A percentile compares a stretch with the other conserved stretches of the same genome.
Conservation (phyloP, 2,797 vertebrate species). For the Taeniopygia guttata region DNA sequence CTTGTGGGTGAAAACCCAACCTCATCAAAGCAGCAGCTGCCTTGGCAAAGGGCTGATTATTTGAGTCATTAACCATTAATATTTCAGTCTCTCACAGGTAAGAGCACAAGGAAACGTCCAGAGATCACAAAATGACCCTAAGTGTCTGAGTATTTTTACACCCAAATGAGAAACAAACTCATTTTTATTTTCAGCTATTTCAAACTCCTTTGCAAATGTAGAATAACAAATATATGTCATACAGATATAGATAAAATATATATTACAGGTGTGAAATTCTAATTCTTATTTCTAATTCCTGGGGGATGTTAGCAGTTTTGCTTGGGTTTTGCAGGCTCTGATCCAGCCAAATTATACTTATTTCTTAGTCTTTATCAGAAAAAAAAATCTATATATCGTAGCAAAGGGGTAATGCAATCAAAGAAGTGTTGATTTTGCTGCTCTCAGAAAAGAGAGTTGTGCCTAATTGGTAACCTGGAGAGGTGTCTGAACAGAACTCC, state of each 20-base stretch:
- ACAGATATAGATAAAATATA: neutral
- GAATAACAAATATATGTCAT: neutral
- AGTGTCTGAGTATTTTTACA: neutral
- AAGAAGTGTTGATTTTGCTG: neutral
- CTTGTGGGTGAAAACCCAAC: neutral
- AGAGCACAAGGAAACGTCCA: neutral
- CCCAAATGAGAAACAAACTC: neutral
- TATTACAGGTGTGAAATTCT: neutral
- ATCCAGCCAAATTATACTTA: neutral
- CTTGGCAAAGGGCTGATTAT: neutral
- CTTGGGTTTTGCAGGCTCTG: neutral
- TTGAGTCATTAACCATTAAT: too few relatives aligned
- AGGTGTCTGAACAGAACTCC: neutral
- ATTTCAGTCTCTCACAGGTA: neutral
- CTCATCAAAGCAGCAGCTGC: neutral
- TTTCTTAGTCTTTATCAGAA: neutral
- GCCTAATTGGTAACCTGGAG: neutral
- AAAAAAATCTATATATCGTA: rapidly evolving
- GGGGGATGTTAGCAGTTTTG: neutral
- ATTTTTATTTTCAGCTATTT: neutral
- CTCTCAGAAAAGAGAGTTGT: neutral
- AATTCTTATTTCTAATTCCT: neutral
- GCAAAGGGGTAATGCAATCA: neutral
- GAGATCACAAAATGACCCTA: neutral
- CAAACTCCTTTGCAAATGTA: neutral